Conservation (phyloP, 2,888 invertebrate genomes). For the Lasioglossum zephyrum region DNA sequence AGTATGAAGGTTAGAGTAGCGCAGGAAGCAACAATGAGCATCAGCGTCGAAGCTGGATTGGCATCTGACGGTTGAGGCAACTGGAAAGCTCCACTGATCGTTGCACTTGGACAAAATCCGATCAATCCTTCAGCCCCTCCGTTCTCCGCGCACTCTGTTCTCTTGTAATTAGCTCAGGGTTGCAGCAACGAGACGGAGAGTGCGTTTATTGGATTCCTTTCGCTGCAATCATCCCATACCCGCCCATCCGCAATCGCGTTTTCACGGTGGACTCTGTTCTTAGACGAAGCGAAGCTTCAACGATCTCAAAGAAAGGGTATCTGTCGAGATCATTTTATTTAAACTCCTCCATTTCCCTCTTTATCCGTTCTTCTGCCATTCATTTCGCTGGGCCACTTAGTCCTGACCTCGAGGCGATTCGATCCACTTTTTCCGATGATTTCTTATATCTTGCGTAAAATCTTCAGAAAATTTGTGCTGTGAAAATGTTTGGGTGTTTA, state of each 20-base stretch:
- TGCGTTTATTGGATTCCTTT: constrained; percentile 59
- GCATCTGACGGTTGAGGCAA: constrained; percentile 22
- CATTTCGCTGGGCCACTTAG: background rate
- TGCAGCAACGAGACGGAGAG: constrained; percentile 11
- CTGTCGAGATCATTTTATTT: background rate
- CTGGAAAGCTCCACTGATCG: constrained; percentile 20
- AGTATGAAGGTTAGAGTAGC: background rate
- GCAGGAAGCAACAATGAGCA: constrained; percentile 19
- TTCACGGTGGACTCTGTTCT: constrained; percentile 14
- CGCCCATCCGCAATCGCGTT: background rate
- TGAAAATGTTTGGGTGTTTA: too few species aligned
- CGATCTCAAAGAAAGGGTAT: constrained; percentile 20
- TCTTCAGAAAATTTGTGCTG: background rate
- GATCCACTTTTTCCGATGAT: background rate
- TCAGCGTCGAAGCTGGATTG: constrained; percentile 9
- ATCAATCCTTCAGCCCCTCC: constrained; percentile 27
- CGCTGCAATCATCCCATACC: constrained; percentile 15
- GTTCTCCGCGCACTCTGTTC: constrained; percentile 2
- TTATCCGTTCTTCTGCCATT: background rate
- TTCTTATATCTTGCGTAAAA: background rate
- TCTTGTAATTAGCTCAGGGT: constrained; percentile 44
- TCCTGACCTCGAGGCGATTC: background rate
- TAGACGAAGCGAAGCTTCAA: background rate
- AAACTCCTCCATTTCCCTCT: background rate
- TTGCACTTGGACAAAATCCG: constrained; percentile 22